Base-by-base conservation (phyloP, 2,888 invertebrate species). In the Choreutis nemorana region DNA sequence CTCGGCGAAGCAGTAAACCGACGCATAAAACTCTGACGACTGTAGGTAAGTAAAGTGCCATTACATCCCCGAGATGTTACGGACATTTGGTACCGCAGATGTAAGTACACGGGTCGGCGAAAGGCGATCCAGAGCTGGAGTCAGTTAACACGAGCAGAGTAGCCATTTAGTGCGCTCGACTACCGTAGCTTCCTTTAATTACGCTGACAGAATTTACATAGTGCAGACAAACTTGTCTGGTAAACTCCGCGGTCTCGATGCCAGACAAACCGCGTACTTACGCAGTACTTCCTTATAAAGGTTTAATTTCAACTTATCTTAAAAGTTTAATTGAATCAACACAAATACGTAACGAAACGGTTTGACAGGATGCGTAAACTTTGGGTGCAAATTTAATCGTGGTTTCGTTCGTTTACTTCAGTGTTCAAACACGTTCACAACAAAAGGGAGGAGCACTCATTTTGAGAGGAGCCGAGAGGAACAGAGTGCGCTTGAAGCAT, bases 401-500 rank as follows among this genome's bases (percentile, higher is more conserved):
- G 47, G 55, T 50, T 59, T 48, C 49, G 52, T 59, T 55, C 56
- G 56, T 60, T 65, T 66, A 64, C 64, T 65, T 55, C 57, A 56
- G 50, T 61, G 61, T 65, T 67, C 58, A 68, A 68, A 68, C 55
- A 29, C 25, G 32, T 22, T 22, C 4, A 23, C 16, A 62, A 65
- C 61, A 63, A 60, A 57, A 63, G 59, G 49, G 55, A 54, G 55
- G 51, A 63, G 58, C 55, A 56, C 54, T 57, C 54, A 56, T 56
- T 57, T 54, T 46, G 44, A 55, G 54, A 52, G 47, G 50, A 56
- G 50, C 52, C 50, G 58, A 66, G 68, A 61, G 61, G 52, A 40
- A 40, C 45, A 42, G 46, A 71, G 73, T 47, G 63, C 45, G 55
- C 66, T 72, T 51, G 52, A 64, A 62, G 55, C 54, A 48, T 60